Evolutionary conservation across 2,797 vertebrate species (phyloP).

Genomic region (Hemitrygon akajei): DNA sequence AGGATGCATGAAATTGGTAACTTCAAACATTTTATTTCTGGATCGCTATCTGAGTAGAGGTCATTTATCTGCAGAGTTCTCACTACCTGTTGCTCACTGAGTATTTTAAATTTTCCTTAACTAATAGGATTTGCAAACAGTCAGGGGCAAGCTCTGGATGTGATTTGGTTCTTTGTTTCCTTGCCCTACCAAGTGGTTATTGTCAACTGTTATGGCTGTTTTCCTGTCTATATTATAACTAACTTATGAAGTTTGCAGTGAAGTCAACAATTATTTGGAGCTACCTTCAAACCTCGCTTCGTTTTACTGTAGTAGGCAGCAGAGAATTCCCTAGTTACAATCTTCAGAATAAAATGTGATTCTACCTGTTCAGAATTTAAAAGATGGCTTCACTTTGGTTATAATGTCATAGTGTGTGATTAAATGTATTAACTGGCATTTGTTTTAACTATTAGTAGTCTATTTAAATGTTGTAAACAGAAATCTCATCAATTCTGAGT

Average conservation of each 20-base stretch:
- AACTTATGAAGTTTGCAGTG: not conserved
- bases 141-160: not conserved
- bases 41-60: not conserved
- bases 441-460: not conserved
- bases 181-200: not conserved
- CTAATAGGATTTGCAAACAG: not conserved
- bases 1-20: not conserved
- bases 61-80: not conserved
- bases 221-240: constrained; percentile 17
- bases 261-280: not conserved
- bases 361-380: constrained; percentile 3
- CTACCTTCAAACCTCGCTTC: not conserved
- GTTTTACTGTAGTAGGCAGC: not conserved
- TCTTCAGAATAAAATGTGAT: not conserved
- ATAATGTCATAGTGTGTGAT: not conserved
- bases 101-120: not conserved
- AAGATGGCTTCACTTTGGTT: not conserved
- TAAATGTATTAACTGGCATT: not conserved
- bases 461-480: not conserved
- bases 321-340: not conserved
- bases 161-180: not conserved
- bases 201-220: not conserved
- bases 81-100: not conserved
- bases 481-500: not conserved
- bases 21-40: not conserved